Base-by-base conservation (phyloP, 1,140 invertebrate species). In the Pectinophora gossypiella region DNA sequence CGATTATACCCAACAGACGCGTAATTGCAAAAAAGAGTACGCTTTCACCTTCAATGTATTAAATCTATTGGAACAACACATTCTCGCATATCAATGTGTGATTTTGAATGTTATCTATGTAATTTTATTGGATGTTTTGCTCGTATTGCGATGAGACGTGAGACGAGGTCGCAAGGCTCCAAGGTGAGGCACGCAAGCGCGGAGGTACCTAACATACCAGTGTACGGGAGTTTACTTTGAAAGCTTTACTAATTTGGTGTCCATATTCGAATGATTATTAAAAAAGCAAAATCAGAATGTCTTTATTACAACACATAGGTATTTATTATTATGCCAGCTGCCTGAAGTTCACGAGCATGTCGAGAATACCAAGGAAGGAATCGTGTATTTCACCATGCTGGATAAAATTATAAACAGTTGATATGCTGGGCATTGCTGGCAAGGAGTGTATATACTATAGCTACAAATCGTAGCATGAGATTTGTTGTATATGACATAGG, bases 41-140 rank as follows among this genome's bases (percentile, higher is more conserved):
- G 36, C 51, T 54, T 54, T 54, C 51, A 47, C 51, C 51, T 54
- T 54, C 35, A 42, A 18, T 44, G 23, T 35, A 44, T 21, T 27
- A 43, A 52, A 44, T 27, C 50, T 51, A 51, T 51, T 36, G 40
- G 10, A 51, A 18, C 40, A 27, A 20, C 22, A 10, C 27, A 32
- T 32, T 32, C 27, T 32, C 27, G 27, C 27, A n/a, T 32, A 5
- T 23, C 22, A 23, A 23, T 23, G 22, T 23, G 22, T 23, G 22
- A 10, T 12, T 32, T 32, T 32, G 27, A 32, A 32, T 32, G n/a
- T n/a, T 12, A 32, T 7, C 27, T 32, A n/a, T n/a, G 27, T n/a
- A n/a, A n/a, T 32, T 32, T 32, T 9, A 32, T 32, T 9, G 27
- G 9, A 32, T n/a, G 27, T 32, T 32, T 32, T 32, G 27, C 27